Evolutionary conservation across 2,888 invertebrate genomes (phyloP), one percentile per base, ranked within the genome.

Genomic region (Archips crataeganus): DNA sequence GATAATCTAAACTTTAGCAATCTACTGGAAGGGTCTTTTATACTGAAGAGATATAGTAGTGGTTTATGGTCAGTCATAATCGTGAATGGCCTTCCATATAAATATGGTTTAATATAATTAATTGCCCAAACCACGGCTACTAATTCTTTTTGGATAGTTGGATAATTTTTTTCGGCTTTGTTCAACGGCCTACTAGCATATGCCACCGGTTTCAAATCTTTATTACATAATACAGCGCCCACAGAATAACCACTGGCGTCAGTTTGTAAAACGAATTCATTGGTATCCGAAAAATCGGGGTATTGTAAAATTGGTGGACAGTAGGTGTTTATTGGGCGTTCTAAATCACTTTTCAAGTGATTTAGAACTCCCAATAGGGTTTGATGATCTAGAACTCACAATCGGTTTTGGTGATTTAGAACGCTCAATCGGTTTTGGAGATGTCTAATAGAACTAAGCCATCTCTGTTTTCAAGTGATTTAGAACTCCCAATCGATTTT

Each of bases 141-240:
- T 54, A 70, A 39, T 23, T 70, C 54, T 39, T 70, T 70, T 32
- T 70, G 62, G 15, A 70, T 70, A 4, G 62, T 70, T 8, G 70
- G 70, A 23, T 70, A 70, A 32, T 42, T 62, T 70, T 32, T 54
- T 23, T 70, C 70, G 0, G 62, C 54, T 54, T 51, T n/a, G 23
- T 63, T 70, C 23, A 70, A n/a, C 3, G 61, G 61, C n/a, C 71
- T n/a, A 6, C 71, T 71, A n/a, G 71, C 71, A 34, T 65, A 71
- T 13, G 71, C 64, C 6, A 71, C 15, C 0, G 71, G 64, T 64
- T n/a, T 63, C 10, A 54, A 4, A 11, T 64, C 59, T 4, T 64
- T 54, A n/a, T 71, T 71, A n/a, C 57, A 65, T 15, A 71, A 23
- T 2, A 71, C 59, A 10, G 71, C 13, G 5, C 64, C 64, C 10